Base-by-base conservation (phyloP, 2,113 vertebrate genomes). In the Mus pahari region DNA sequence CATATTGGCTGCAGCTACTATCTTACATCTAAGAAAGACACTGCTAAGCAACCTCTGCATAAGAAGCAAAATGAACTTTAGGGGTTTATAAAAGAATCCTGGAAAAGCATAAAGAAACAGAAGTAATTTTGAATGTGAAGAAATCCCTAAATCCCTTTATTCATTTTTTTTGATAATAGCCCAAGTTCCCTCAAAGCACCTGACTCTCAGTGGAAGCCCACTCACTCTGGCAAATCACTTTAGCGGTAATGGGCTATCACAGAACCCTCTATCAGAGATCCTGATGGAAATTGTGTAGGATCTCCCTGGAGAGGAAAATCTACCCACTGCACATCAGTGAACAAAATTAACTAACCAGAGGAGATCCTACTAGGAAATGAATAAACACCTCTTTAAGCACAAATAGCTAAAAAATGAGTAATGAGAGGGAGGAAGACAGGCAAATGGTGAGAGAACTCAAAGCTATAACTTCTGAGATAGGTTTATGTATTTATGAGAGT, bases 121-220 rank as follows among this genome's bases (percentile, higher is more conserved):
- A 93, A 88, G 31, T n/a, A 39, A 87, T 62, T 95, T 28, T 79
- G 68, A 92, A 91, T 81, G 83, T 94, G 91, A 60, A 42, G 20
- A 97, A 95, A 87, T 92, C 83, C 83, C 84, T 86, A 93, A 96
- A 75, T 94, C 74, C 53, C 93, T 95, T 92, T 78, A 86, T 83
- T 96, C 91, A 89, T 94, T 97, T 89, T 89, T 86, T 92, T 79
- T 82, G 17, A n/a, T 96, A 96, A 92, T 19, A 87, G 77, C 24
- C 14, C 60, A 89, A 60, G 22, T 89, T 93, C 8, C 45, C 79
- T 55, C n/a, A 95, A 62, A 90, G n/a, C 10, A n/a, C 36, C 58
- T 64, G 53, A 26, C 26, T 93, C 36, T 88, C 92, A 50, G 20
- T 79, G 78, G 81, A 94, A 95, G 45, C 26, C 78, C 79, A 31